Evolutionary conservation across 2,888 invertebrate genomes (phyloP), one percentile per base, ranked within the genome.

Genomic region (Pachliopta kotzebuea): DNA sequence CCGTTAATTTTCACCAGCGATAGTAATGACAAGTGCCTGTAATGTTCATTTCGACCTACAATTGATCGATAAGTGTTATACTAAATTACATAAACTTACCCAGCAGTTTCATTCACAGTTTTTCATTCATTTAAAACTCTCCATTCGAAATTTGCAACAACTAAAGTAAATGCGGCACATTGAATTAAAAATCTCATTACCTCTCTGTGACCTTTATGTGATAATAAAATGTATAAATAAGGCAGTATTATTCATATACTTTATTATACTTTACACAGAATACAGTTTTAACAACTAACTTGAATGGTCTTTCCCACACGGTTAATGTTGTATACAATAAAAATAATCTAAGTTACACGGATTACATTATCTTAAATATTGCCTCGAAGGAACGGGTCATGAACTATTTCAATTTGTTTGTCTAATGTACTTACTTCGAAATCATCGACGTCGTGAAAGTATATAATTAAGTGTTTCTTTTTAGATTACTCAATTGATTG

Each of bases 301-400:
- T 37, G 37, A 37, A 37, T 37, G 37, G 14, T 2, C 21, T 20
- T 50, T 60, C 52, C 60, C 49, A 49, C 59, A 59, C 52, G 49
- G 14, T 29, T 14, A 37, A 37, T 37, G 21, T 49, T 45, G n/a
- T 45, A 58, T 50, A 23, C 59, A 49, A 49, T 49, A 49, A 60
- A 60, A 52, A 23, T 31, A 31, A 60, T 60, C 60, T 14, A 52
- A 53, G 31, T 24, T 24, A 23, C 8, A 53, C 31, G 24, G 37
- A 42, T 56, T 31, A 42, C 14, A 42, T 21, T 56, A 60, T 60
- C 60, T 60, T 60, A 60, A 60, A 60, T 62, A 62, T 62, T 56
- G 50, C 56, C 50, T 56, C 31, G 7, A 52, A 21, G 45, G 45
- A 52, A 62, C 31, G 56, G 62, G 62, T 23, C 62, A 55, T 56